Base-by-base conservation (phyloP, 2,113 vertebrate genomes). In the Protobothrops mucrosquamatus region DNA sequence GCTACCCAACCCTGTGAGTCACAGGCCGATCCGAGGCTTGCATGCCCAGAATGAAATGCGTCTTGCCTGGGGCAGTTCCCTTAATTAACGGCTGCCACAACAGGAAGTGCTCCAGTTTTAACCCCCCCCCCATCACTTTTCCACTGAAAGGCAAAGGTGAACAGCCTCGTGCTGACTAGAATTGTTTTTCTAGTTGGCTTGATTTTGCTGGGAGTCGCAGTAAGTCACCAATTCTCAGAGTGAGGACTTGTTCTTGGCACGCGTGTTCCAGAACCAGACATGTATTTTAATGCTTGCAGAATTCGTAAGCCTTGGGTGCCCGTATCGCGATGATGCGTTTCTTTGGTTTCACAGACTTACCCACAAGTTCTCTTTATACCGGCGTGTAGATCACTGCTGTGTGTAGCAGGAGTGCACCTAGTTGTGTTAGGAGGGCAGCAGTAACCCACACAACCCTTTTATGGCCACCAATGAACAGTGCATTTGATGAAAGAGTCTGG, bases 321-420 rank as follows among this genome's bases (percentile, higher is more conserved):
- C 4, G 1, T 18, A 22, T 24, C 23, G 11, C 39, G 29, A 24
- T 2, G 2, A 2, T 87, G 24, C 1, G 2, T 34, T 39, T 15
- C 39, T 89, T 51, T 85, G 48, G 15, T 56, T 88, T 81, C 92
- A 56, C 39, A 51, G 46, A 88, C 8, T 51, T 26, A 22, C 14
- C 56, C 14, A 8, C 6, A 3, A 74, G 29, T 90, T 74, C 54
- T 91, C 15, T 48, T 59, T 91, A 8, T 15, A 20, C 59, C 9
- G 8, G 14, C 54, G 59, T 4, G 6, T 0, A n/a, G 34, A 8
- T 20, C 1, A 0, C 34, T 4, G 20, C 39, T 34, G 2, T 3
- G 14, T 2, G 2, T 48, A 39, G 55, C 85, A 10, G 43, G 85
- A 29, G 3, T 8, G 48, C 12, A 24, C 8, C 1, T 6, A n/a